Evolutionary conservation across 2,113 vertebrate species (phyloP), one percentile per base, ranked within the genome.

Genomic region (Rafetus swinhoei): DNA sequence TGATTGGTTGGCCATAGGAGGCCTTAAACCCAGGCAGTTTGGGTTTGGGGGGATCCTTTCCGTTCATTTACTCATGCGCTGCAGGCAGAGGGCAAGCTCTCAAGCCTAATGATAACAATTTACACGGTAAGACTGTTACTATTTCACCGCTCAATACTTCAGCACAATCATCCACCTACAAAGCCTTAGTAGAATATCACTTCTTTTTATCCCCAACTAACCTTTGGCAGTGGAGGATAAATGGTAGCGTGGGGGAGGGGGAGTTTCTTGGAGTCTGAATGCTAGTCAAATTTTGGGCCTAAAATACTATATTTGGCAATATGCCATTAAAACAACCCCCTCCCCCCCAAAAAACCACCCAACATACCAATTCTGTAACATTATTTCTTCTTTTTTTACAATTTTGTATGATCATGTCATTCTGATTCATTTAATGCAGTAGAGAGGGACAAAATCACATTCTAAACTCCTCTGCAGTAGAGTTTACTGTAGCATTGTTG

Each of bases 371-470:
- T 84, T 90, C 93, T 88, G 88, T 94, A 96, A 97, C 95, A 92
- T 86, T 96, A 93, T 92, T 96, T 96, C 94, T 93, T 74, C 76
- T 80, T 95, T 96, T 96, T 96, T 54, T 95, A 90, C 86, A 25
- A 76, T 93, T 95, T 95, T 96, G 86, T 96, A 88, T 95, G 95
- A 94, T 88, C 92, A 85, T 94, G 92, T 94, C 95, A 96, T 82
- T 96, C 86, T 79, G 90, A 97, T 95, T 97, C 96, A 95, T 90
- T 87, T 96, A 85, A 96, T 95, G 90, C 96, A 85, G 87, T 92
- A 93, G 84, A 94, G 93, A 96, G 92, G 92, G 94, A 96, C 82
- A 82, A 96, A 97, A 90, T 88, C 86, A 86, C 0, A 0, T 94
- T 96, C 91, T 95, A 94, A 85, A 84, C 92, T 89, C 81, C 80